These are phyloP conservation scores for Orchesella cincta DNA, from an alignment of 1,140 invertebrate species.

Conservation along the genomic window DNA sequence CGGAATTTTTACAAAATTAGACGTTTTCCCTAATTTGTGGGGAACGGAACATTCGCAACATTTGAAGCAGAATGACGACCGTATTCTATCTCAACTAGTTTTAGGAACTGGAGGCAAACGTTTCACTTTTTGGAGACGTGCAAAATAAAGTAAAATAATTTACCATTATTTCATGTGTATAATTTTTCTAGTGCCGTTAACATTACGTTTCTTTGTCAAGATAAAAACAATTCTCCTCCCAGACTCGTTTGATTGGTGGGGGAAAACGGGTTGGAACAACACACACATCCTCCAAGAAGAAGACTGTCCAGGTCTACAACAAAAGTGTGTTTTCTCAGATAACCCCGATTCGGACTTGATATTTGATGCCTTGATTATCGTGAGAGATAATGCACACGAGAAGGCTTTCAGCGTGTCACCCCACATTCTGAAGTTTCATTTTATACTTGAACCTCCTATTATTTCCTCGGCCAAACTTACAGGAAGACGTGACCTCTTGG, in stretches of 20 bases:
- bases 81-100: too few species aligned
- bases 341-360: neutral
- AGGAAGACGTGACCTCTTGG: neutral
- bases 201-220: too few species aligned
- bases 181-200: too few species aligned
- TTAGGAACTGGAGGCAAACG: too few species aligned
- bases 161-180: too few species aligned
- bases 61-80: too few species aligned
- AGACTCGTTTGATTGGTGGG: neutral
- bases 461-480: neutral
- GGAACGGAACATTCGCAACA: too few species aligned
- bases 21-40: too few species aligned
- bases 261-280: neutral
- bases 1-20: too few species aligned
- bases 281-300: neutral
- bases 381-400: neutral
- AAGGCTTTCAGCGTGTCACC: neutral
- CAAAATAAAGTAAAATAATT: too few species aligned
- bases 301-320: neutral
- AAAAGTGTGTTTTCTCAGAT: neutral
- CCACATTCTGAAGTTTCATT: neutral
- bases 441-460: neutral
- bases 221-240: neutral
- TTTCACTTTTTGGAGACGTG: too few species aligned
- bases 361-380: neutral